Evolutionary conservation across 1,140 invertebrate species (phyloP).

Genomic region (Drosophila dunni): DNA sequence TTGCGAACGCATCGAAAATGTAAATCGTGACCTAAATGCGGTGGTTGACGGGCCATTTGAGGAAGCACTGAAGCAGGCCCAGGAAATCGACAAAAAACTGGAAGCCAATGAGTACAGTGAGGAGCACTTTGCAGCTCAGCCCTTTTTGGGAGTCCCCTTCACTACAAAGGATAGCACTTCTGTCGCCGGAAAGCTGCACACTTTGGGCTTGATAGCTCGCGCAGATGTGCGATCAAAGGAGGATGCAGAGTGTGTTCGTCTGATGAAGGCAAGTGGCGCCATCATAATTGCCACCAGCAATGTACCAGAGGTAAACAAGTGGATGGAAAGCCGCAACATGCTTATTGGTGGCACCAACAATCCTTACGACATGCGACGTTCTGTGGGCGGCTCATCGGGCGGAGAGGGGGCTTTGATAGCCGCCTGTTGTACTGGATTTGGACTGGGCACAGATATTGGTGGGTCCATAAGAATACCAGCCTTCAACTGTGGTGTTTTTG

Average conservation of each 20-base stretch:
- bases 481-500: slow-evolving; percentile 97
- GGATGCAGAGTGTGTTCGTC: slow-evolving; percentile 91
- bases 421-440: slow-evolving; percentile 92
- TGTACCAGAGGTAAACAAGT: slow-evolving; percentile 93
- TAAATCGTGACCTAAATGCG: slow-evolving; percentile 92
- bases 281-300: slow-evolving; percentile 97
- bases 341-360: slow-evolving; percentile 96
- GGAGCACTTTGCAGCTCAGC: slow-evolving; percentile 87
- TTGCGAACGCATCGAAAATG: slow-evolving; percentile 91
- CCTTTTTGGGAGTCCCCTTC: slow-evolving; percentile 93
- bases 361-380: slow-evolving; percentile 94
- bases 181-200: slow-evolving; percentile 87
- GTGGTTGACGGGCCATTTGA: slow-evolving; percentile 91
- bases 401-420: slow-evolving; percentile 91
- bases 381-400: slow-evolving; percentile 93
- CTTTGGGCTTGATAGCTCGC: slow-evolving; percentile 88
- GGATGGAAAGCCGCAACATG: slow-evolving; percentile 94
- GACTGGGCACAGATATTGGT: slow-evolving; percentile 96
- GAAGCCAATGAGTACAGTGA: slow-evolving; percentile 85
- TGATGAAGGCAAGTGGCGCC: slow-evolving; percentile 92
- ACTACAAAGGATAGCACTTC: slow-evolving; percentile 88
- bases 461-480: slow-evolving; percentile 97
- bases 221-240: slow-evolving; percentile 86
- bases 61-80: slow-evolving; percentile 91
- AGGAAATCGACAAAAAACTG: slow-evolving; percentile 89